Conservation (phyloP, 2,888 invertebrate genomes). For the Epistrophe eligans region DNA sequence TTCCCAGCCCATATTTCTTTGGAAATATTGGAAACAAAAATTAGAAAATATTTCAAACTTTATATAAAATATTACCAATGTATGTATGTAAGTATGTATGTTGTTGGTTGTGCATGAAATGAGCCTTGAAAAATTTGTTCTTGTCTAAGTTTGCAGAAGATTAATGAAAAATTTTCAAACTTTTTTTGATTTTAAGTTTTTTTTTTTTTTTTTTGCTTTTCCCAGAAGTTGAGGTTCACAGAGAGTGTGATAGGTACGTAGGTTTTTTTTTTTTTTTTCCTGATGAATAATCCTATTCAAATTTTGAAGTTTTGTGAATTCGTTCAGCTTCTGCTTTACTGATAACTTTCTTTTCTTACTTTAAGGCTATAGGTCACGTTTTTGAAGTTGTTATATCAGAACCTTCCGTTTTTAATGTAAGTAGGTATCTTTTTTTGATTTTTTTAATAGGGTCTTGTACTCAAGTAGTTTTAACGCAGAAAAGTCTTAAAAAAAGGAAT, state of each 20-base stretch:
- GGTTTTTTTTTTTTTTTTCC: background rate
- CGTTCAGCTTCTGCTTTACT: no score
- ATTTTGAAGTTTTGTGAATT: background rate
- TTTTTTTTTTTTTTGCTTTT: no score
- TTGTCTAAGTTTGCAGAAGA: background rate
- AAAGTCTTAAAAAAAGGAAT: no score
- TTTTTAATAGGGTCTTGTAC: no score
- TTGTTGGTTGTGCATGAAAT: slow-evolving; percentile 7
- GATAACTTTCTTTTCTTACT: no score
- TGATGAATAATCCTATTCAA: background rate
- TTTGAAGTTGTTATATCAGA: no score
- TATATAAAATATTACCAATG: background rate
- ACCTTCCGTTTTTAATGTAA: no score
- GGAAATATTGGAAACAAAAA: slow-evolving; percentile 19
- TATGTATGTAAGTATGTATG: background rate
- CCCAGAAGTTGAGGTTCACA: background rate
- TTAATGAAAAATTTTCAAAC: background rate
- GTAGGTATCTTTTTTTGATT: no score
- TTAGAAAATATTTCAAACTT: slow-evolving; percentile 2
- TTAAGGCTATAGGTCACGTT: no score
- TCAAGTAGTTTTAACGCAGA: no score
- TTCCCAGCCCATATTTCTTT: background rate
- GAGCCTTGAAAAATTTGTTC: slow-evolving; percentile 15
- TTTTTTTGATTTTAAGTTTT: background rate
- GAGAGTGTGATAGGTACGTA: background rate